phyloP scores from a whole-genome alignment of 2,888 invertebrate species.

The Caenorhabditis sp. region DNA sequence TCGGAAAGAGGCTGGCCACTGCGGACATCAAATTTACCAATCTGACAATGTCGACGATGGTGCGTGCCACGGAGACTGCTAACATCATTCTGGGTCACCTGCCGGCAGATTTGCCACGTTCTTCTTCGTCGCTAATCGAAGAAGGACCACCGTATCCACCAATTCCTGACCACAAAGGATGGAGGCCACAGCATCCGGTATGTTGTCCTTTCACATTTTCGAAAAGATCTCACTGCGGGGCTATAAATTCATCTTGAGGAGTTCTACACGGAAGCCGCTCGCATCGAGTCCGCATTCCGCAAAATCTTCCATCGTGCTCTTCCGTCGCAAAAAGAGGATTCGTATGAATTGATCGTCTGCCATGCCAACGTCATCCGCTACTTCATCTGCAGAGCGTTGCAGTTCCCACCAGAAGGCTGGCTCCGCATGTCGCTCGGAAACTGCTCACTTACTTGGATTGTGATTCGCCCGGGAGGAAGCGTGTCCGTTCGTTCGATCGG shows the following conservation, averaged over 20 bases:
- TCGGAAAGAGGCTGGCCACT: constrained; percentile 87
- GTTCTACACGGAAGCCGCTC: constrained; percentile 74
- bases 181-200: constrained; percentile 89
- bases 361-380: constrained; percentile 98
- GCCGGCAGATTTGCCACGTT: constrained; percentile 58
- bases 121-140: constrained; percentile 82
- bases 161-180: constrained; percentile 90
- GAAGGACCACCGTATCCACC: constrained; percentile 96
- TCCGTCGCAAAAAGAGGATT: constrained; percentile 86
- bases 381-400: constrained; percentile 93
- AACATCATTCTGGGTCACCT: constrained; percentile 85
- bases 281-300: constrained; percentile 85
- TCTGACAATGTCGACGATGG: constrained; percentile 92
- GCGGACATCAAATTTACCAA: constrained; percentile 87
- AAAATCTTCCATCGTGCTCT: constrained; percentile 93
- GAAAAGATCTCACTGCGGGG: too few relatives aligned
- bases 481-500: constrained; percentile 88
- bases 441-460: constrained; percentile 92
- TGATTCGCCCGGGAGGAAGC: constrained; percentile 90
- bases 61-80: constrained; percentile 92
- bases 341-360: constrained; percentile 92
- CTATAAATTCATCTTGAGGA: too few relatives aligned
- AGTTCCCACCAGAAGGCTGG: constrained; percentile 98
- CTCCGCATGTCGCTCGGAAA: constrained; percentile 91
- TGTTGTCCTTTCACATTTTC: constrained; percentile 8